Percentiles rank a stretch among this genome's conserved stretches.
These are phyloP conservation scores for Danaus plexippus DNA, from an alignment of 1,140 invertebrate genomes.

Conservation along the genomic window DNA sequence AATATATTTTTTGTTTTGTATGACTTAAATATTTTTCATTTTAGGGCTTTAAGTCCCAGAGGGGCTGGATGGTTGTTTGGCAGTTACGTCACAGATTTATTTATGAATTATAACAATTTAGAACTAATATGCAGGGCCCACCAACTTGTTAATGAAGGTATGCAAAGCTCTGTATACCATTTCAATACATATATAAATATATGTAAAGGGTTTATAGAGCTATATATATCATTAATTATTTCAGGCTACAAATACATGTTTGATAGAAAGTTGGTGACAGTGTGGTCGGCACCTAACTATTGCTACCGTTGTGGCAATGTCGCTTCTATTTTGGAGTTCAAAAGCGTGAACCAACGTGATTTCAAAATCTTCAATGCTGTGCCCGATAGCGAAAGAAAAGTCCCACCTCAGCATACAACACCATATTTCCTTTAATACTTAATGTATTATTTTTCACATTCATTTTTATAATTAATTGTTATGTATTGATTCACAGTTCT, in stretches of 20 bases:
- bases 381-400: conserved; percentile 91
- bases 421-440: conserved; percentile 92
- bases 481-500: conserved; percentile 29
- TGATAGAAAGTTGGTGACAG: conserved; percentile 92
- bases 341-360: conserved; percentile 81
- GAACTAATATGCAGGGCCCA: conserved; percentile 95
- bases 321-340: conserved; percentile 91
- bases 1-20: conserved; percentile 5
- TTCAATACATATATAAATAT: no score
- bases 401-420: conserved; percentile 91
- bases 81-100: conserved; percentile 91
- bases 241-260: conserved; percentile 96
- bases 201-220: no score
- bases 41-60: conserved; percentile 86
- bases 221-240: conserved; percentile 38
- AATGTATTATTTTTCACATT: conserved; percentile 32
- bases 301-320: conserved; percentile 96
- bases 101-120: conserved; percentile 92
- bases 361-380: conserved; percentile 95
- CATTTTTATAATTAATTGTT: conserved; percentile 60
- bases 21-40: conserved; percentile 14
- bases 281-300: conserved; percentile 98
- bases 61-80: conserved; percentile 96
- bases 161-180: conserved; percentile 16
- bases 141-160: conserved; percentile 97